Evolutionary conservation across 2,888 invertebrate species (phyloP), one percentile per base, ranked within the genome.

Genomic region (Globia sparganii): DNA sequence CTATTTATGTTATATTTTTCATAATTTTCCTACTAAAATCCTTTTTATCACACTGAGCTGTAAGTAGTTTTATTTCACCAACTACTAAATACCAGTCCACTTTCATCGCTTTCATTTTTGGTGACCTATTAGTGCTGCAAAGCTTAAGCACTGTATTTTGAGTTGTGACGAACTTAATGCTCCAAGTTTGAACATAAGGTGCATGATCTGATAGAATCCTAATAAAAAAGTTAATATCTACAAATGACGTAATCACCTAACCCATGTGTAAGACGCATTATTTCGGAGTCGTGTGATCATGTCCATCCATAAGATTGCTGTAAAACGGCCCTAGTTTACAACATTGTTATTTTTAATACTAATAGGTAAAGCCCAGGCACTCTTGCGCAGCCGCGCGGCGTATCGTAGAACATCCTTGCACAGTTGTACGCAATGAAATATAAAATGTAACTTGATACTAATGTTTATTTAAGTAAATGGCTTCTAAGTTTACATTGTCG

Each of bases 401-500:
- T 71, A 49, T 70, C 82, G 69, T 43, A 59, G 71, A 64, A 65
- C 71, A 72, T 75, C 74, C 61, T 61, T 59, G 78, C 78, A 78
- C n/a, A n/a, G n/a, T n/a, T n/a, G n/a, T n/a, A n/a, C 67, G 78
- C 81, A 78, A 70, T 56, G 59, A 59, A 83, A 75, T 78, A 49
- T 83, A 71, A 71, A 40, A 71, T 76, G 80, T 80, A 58, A 74
- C 80, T 64, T 64, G 70, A 83, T 73, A 67, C 49, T 76, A 73
- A 64, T 73, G 70, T 71, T 83, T 75, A 65, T 73, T 70, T 79
- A 72, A 67, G 82, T 83, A 83, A 80, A 74, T 78, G 43, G 74
- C 53, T 83, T 64, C 71, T 74, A 43, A 82, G 78, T 74, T 78
- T 72, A 78, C 83, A 71, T 46, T 78, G 68, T 78, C 43, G 37